phyloP scores from a whole-genome alignment of 2,113 vertebrate species.

The Ranitomeya imitator region DNA sequence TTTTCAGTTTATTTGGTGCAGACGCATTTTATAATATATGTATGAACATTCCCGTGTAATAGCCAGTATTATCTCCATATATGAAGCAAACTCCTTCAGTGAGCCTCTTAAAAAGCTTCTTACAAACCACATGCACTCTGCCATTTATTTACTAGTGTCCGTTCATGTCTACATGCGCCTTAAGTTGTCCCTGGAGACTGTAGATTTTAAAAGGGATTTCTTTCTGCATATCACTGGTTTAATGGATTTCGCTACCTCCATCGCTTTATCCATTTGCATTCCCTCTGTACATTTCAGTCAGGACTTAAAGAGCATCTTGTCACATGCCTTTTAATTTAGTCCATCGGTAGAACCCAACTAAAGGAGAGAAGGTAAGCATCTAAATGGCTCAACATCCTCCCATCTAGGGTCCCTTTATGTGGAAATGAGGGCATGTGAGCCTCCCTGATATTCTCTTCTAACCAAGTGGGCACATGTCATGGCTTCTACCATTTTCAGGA shows the following conservation, averaged over 20 bases:
- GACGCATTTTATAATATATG: conserved; percentile 34
- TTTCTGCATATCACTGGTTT: too few relatives aligned
- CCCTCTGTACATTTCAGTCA: neutral
- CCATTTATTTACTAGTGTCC: conserved; percentile 1
- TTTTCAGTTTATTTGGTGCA: conserved; percentile 1
- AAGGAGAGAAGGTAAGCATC: neutral
- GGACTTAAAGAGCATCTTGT: neutral
- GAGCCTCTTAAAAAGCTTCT: conserved; percentile 20
- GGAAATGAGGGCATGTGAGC: too few relatives aligned
- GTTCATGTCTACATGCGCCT: neutral
- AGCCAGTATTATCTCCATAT: neutral
- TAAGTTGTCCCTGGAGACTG: neutral
- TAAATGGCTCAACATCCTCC: too few relatives aligned
- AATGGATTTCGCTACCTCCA: neutral
- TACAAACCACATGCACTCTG: conserved; percentile 39
- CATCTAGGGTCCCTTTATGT: too few relatives aligned
- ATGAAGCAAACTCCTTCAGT: neutral
- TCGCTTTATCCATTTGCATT: neutral
- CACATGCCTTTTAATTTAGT: neutral
- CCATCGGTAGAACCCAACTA: neutral
- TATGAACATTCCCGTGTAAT: neutral
- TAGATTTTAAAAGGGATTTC: neutral
- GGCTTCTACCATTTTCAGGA: too few relatives aligned
- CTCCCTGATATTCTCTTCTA: too few relatives aligned
- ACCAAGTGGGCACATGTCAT: too few relatives aligned